phyloP scores from a whole-genome alignment of 2,113 vertebrate genomes.

The Callorhinus ursinus region DNA sequence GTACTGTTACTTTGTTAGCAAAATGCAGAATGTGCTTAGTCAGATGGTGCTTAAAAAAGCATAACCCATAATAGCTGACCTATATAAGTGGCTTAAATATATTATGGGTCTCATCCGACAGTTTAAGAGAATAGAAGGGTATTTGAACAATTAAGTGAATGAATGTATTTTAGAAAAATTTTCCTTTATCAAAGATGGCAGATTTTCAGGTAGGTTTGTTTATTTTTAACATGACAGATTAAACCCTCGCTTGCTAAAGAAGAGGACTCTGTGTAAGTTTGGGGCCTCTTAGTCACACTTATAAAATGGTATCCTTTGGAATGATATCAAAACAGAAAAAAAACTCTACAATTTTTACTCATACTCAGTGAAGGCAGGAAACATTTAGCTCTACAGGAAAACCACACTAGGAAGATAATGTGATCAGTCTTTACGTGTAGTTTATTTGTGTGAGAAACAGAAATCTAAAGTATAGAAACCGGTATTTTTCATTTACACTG shows the following conservation, averaged over 20 bases:
- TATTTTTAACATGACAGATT: constrained; percentile 57
- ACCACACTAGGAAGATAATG: constrained; percentile 72
- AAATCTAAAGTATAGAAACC: constrained; percentile 70
- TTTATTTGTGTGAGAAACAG: constrained; percentile 79
- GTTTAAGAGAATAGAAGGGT: constrained; percentile 40
- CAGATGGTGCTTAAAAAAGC: constrained; percentile 80
- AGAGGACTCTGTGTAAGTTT: constrained; percentile 67
- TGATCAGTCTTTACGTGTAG: constrained; percentile 69
- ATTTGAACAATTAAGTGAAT: background rate
- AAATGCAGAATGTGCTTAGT: constrained; percentile 82
- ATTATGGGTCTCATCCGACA: constrained; percentile 52
- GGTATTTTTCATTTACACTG: constrained; percentile 75
- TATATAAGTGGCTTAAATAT: constrained; percentile 76
- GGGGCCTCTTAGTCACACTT: constrained; percentile 59
- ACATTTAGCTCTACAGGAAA: constrained; percentile 80
- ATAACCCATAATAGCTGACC: constrained; percentile 81
- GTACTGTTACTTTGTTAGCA: constrained; percentile 86
- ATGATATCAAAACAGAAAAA: constrained; percentile 75
- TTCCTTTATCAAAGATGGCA: background rate
- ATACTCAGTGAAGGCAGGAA: constrained; percentile 80
- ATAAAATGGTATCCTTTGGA: constrained; percentile 74
- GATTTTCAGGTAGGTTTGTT: constrained; percentile 53
- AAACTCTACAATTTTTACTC: constrained; percentile 73
- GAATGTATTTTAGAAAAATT: background rate
- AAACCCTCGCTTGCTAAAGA: constrained; percentile 35